These are phyloP conservation scores for Mactra quadrangularis DNA, from an alignment of 1,140 invertebrate species.

Conservation along the genomic window DNA sequence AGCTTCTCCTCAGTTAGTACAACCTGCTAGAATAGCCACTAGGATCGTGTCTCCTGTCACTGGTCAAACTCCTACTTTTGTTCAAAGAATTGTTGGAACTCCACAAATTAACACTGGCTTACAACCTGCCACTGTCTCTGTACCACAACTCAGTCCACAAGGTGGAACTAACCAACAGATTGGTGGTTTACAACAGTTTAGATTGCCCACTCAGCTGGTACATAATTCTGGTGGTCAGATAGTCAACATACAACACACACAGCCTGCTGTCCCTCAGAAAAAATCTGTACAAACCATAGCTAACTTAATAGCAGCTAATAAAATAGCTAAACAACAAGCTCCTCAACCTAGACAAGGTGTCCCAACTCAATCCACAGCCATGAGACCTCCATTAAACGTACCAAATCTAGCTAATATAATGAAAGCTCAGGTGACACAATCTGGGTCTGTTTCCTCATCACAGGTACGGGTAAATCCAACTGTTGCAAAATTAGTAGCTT, in stretches of 20 bases:
- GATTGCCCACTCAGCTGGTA: slow-evolving; percentile 15
- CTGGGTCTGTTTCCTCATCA: not conserved
- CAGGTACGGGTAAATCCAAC: slow-evolving; percentile 51
- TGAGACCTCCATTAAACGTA: slow-evolving; percentile 7
- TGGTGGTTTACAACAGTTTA: slow-evolving; percentile 20
- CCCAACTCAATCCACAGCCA: slow-evolving; percentile 4
- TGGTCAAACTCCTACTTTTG: slow-evolving; percentile 23
- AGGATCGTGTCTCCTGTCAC: slow-evolving; percentile 36
- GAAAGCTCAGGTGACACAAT: slow-evolving; percentile 29
- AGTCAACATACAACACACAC: slow-evolving; percentile 23
- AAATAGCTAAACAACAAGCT: slow-evolving; percentile 4
- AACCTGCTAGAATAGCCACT: slow-evolving; percentile 7
- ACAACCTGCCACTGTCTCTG: slow-evolving; percentile 1
- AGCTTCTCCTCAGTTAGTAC: slow-evolving; percentile 32
- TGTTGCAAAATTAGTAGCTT: slow-evolving; percentile 48
- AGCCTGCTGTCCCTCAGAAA: slow-evolving; percentile 51
- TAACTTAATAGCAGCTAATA: slow-evolving; percentile 45
- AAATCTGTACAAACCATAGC: slow-evolving; percentile 54
- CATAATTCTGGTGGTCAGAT: slow-evolving; percentile 33
- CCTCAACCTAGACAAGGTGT: not conserved
- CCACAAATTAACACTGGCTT: slow-evolving; percentile 9
- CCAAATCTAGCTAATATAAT: slow-evolving; percentile 43
- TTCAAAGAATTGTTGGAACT: slow-evolving; percentile 35
- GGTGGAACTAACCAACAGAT: slow-evolving; percentile 17
- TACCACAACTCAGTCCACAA: slow-evolving; percentile 31